Evolutionary conservation across 2,113 vertebrate genomes (phyloP).

Genomic region (Bos indicus): DNA sequence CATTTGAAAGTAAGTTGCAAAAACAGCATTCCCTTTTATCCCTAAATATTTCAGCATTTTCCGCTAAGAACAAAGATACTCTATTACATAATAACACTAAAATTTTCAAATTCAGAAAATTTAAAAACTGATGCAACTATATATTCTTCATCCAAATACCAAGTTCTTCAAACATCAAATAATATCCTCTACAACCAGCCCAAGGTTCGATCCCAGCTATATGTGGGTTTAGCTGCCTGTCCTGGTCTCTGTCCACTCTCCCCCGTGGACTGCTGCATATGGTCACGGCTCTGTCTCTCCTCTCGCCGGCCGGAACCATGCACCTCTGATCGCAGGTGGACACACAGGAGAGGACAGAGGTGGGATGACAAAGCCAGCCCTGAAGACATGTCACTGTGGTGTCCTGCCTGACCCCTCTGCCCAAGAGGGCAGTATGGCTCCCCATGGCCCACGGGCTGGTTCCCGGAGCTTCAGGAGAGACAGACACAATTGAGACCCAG

Average conservation of each 20-base stretch:
- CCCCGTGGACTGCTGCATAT: rapidly evolving
- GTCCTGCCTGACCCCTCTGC: background rate
- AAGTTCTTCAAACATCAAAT: background rate
- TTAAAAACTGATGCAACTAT: background rate
- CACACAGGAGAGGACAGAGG: background rate
- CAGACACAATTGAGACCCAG: background rate
- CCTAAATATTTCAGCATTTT: background rate
- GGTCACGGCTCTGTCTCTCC: background rate
- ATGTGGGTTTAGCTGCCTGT: background rate
- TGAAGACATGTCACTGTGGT: rapidly evolving
- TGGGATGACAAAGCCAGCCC: rapidly evolving
- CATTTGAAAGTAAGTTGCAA: background rate
- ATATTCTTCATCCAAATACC: background rate
- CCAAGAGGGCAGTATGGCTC: background rate
- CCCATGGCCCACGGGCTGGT: background rate
- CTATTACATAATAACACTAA: background rate
- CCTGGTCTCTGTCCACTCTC: background rate
- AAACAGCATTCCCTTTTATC: background rate
- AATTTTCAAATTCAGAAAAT: background rate
- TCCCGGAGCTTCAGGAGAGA: background rate
- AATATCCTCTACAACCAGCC: background rate
- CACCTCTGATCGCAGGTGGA: background rate
- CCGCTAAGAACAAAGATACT: background rate
- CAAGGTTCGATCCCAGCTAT: background rate
- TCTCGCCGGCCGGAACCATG: background rate